Evolutionary conservation across 1,140 invertebrate species (phyloP).

Genomic region (Portunus trituberculatus): DNA sequence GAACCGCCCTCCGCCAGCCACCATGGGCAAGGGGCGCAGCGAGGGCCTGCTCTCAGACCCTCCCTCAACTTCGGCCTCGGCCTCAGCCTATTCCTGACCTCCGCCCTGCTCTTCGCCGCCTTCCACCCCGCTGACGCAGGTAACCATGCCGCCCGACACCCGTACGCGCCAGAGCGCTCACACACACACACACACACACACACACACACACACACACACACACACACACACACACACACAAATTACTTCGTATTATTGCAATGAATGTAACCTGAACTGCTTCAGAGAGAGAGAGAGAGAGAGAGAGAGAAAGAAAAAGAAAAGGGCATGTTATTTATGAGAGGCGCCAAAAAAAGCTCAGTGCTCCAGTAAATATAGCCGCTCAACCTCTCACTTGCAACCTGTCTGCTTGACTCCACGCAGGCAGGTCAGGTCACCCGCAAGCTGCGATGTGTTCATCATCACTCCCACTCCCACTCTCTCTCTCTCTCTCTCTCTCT

Average conservation of each 20-base stretch:
- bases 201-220: constrained; percentile 32
- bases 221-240: background rate
- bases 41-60: background rate
- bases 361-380: background rate
- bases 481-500: constrained; percentile 12
- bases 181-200: background rate
- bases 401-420: background rate
- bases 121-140: constrained; percentile 50
- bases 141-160: background rate
- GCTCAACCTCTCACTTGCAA: background rate
- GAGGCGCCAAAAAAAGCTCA: background rate
- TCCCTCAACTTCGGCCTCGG: constrained; percentile 2
- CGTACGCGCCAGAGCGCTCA: background rate
- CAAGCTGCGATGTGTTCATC: background rate
- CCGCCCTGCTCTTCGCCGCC: constrained; percentile 52
- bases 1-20: background rate
- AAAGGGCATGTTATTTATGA: background rate
- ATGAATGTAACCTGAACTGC: background rate
- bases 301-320: constrained; percentile 39
- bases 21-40: constrained; percentile 11
- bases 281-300: constrained; percentile 49
- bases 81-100: constrained; percentile 46
- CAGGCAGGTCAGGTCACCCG: no score
- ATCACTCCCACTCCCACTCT: background rate
- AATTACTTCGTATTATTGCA: background rate